Evolutionary conservation across 2,888 invertebrate species (phyloP), one percentile per base, ranked within the genome.

Genomic region (Apotomis turbidana): DNA sequence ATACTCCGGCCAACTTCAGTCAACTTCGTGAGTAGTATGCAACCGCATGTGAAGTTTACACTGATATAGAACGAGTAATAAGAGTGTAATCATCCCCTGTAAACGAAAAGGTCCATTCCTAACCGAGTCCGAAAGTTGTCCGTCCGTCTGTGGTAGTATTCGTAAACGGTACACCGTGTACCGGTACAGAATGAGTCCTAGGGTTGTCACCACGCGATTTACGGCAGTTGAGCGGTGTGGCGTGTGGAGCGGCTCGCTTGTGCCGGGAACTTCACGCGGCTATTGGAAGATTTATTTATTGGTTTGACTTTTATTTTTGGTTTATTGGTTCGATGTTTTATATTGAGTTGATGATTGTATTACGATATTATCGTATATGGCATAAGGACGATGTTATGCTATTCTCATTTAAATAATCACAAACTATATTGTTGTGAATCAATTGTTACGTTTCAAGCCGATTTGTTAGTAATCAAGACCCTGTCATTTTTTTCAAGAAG

Each of bases 271-370:
- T 46, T 44, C 60, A 36, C 57, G 9, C 57, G 15, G 41, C 46
- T 60, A 60, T 60, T 60, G 60, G 60, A 13, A 15, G 15, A 12
- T 46, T 60, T 60, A 60, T 46, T 60, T 46, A 60, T 60, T 44
- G 60, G 10, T 60, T 60, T 15, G 15, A 46, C 15, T 60, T 38
- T 59, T 60, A 10, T 27, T 55, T 54, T 54, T 54, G 8, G 10
- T 12, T 38, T 59, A 38, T 38, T 59, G 13, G 13, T n/a, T 59
- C 59, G 6, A 36, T 8, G 10, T 13, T 55, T 55, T 0, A 27
- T 27, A 27, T 27, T 9, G 27, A 27, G 36, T 55, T 10, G 9
- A 55, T 27, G 9, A 49, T 10, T 49, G 1, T 10, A 9, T 49
- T 49, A 49, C 9, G 9, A 6, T 41, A 5, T 41, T 41, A 5